phyloP scores from a whole-genome alignment of 2,888 invertebrate species.

The Herminia tarsipennalis region DNA sequence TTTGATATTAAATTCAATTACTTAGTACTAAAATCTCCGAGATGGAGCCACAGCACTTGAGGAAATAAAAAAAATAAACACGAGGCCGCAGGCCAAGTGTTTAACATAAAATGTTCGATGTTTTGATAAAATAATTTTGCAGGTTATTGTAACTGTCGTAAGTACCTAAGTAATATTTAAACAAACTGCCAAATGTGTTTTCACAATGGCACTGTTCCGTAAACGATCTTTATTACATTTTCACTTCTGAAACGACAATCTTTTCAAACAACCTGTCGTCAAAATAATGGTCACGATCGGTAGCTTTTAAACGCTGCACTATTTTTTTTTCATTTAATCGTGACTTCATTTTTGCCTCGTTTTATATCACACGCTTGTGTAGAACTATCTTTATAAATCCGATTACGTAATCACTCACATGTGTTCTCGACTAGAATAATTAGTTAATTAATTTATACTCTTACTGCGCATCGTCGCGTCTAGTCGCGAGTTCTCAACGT shows the following conservation, averaged over 20 bases:
- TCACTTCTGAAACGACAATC: no score
- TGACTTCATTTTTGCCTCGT: background rate
- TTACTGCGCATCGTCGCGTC: constrained; percentile 42
- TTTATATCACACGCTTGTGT: background rate
- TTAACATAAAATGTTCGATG: background rate
- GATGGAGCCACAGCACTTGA: no score
- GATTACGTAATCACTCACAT: constrained; percentile 54
- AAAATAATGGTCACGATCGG: no score
- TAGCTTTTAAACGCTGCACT: no score
- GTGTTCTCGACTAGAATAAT: constrained; percentile 52
- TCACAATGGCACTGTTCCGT: background rate
- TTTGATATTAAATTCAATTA: no score
- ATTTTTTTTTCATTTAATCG: no score
- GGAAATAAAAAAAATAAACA: no score
- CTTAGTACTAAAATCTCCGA: no score
- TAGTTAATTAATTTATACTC: constrained; percentile 66
- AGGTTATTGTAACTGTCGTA: background rate
- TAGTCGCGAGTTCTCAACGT: constrained; percentile 13
- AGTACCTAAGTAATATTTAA: background rate
- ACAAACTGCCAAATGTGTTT: background rate
- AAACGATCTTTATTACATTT: background rate
- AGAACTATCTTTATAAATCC: constrained; percentile 36
- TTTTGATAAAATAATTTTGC: background rate
- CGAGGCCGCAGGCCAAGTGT: background rate
- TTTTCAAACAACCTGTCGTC: no score